Evolutionary conservation across 2,888 invertebrate genomes (phyloP), one percentile per base, ranked within the genome.

Genomic region (Eucera pruinosa): DNA sequence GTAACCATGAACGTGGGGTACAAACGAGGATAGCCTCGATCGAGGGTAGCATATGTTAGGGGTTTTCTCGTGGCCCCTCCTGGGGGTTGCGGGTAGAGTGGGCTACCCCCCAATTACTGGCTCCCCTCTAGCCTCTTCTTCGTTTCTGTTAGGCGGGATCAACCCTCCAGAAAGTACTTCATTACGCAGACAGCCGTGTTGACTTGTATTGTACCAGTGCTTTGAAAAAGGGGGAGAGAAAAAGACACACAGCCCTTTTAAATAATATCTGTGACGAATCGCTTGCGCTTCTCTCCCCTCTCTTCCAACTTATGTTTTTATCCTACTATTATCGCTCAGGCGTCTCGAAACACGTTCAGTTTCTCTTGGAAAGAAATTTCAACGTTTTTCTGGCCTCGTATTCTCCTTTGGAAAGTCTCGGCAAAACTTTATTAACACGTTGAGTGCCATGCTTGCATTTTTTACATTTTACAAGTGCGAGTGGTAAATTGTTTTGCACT

Each of bases 171-270:
- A 91, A 91, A 91, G 91, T 92, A 92, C 92, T 92, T 92, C 92
- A 92, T 92, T 92, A 92, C 92, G 91, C 91, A 91, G 92, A 91
- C 92, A 92, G 89, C 92, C 92, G 92, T 92, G 91, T 92, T 92
- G 92, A 92, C 92, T 92, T 92, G 92, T 92, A 92, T 92, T 92
- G 91, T 92, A 83, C 87, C 69, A 58, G 58, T 65, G 73, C 75
- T 78, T 71, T 84, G 86, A 81, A 36, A 27, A n/a, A 30, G 45
- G 45, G 23, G 23, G 80, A 79, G 85, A 86, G 85, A 82, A 27
- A 48, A 47, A 48, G 15, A 50, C 27, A 64, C 25, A 18, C 50
- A 52, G 82, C 83, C 86, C 85, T 87, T 87, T 85, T 88, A 87
- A 91, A 91, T 92, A 91, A 92, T 92, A 92, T 92, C 92, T 90